Evolutionary conservation across 2,888 invertebrate species (phyloP).

Genomic region (Thalpophila matura): DNA sequence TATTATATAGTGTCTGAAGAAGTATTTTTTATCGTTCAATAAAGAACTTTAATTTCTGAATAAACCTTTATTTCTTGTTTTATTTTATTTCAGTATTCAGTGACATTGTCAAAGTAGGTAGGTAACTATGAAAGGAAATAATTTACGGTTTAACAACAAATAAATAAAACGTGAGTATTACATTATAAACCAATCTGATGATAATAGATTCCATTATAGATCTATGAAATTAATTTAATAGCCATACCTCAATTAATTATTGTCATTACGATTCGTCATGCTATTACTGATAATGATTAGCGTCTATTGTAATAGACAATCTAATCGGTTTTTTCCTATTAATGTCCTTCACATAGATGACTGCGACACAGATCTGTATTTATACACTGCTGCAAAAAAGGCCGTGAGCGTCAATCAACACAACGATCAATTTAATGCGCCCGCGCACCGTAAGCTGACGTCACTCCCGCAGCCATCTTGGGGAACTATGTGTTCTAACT

Average conservation of each 20-base stretch:
- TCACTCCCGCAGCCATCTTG: constrained; percentile 76
- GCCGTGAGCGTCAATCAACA: constrained; percentile 80
- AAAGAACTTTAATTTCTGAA: not conserved
- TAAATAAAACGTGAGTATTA: not conserved
- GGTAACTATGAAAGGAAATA: not conserved
- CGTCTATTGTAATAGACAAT: constrained; percentile 39
- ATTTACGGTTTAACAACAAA: not conserved
- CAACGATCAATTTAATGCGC: constrained; percentile 77
- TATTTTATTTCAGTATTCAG: not conserved
- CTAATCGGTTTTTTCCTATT: constrained; percentile 42
- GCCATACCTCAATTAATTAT: constrained; percentile 34
- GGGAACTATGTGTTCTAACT: constrained; percentile 52
- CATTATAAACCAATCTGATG: not conserved
- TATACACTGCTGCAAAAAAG: constrained; percentile 71
- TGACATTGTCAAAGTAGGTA: not conserved
- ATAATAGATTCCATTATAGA: constrained; percentile 15
- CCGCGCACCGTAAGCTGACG: constrained; percentile 69
- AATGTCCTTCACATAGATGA: constrained; percentile 52
- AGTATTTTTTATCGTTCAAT: constrained; percentile 2
- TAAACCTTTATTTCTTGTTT: not conserved
- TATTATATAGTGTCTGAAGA: constrained; percentile 14
- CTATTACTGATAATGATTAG: constrained; percentile 40
- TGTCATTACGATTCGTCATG: constrained; percentile 30
- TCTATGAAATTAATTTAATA: constrained; percentile 23
- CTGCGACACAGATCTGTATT: constrained; percentile 54